A percentile compares a stretch with the other conserved stretches of the same genome.
phyloP scores from a whole-genome alignment of 2,797 vertebrate species.

The Taenioides sp. region DNA sequence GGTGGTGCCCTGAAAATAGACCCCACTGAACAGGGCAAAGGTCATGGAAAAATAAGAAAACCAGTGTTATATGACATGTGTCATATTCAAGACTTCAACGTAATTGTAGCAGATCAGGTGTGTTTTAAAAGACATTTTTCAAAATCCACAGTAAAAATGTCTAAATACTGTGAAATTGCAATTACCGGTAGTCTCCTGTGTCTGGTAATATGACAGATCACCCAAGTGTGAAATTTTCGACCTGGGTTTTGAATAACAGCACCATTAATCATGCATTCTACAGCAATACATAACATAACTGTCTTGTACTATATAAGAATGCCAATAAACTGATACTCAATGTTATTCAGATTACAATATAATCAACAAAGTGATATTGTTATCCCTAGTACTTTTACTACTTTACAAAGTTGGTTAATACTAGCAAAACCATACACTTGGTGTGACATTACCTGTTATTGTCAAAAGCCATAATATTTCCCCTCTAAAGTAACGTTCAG shows the following conservation, averaged over 20 bases:
- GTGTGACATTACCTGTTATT: background rate
- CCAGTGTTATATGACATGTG: background rate
- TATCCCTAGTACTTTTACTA: no score
- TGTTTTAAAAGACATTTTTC: background rate
- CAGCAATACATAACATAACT: background rate
- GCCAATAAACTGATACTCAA: no score
- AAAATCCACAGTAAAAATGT: background rate
- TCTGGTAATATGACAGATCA: conserved; percentile 2
- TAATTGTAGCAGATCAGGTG: background rate
- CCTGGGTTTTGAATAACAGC: background rate
- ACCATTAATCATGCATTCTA: conserved; percentile 9
- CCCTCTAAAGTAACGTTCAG: background rate
- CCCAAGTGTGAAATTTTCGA: conserved; percentile 1
- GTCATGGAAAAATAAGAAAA: background rate
- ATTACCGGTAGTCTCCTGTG: background rate
- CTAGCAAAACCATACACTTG: background rate
- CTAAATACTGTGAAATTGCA: background rate
- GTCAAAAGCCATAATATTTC: background rate
- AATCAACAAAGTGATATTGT: no score
- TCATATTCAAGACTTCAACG: background rate
- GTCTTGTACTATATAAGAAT: background rate
- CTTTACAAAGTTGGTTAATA: no score
- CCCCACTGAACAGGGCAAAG: conserved; percentile 79
- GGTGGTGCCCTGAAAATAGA: conserved; percentile 98
- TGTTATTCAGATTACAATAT: no score